phyloP scores from a whole-genome alignment of 2,888 invertebrate genomes.

The Pterostichus niger region DNA sequence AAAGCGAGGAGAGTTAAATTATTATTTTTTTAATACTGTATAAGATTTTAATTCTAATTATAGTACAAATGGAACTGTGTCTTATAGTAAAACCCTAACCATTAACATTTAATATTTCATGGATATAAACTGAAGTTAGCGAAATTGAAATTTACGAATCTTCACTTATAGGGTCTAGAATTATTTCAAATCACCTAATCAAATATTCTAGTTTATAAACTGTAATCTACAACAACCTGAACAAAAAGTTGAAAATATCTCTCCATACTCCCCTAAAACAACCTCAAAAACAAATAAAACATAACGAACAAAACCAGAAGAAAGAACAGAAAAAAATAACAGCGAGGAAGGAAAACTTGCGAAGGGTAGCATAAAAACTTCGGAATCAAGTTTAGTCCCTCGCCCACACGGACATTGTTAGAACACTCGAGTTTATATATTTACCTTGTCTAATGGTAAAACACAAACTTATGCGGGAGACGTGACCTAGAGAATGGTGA shows the following conservation, averaged over 20 bases:
- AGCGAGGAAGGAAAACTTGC: constrained; percentile 31
- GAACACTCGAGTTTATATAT: neutral
- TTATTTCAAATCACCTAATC: too few relatives aligned
- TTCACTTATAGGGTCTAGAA: too few relatives aligned
- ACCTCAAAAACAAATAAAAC: constrained; percentile 46
- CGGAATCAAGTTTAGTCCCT: constrained; percentile 26
- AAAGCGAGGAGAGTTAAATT: too few relatives aligned
- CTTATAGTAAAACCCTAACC: too few relatives aligned
- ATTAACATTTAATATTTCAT: too few relatives aligned
- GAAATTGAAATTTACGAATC: too few relatives aligned
- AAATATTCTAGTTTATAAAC: constrained; percentile 33
- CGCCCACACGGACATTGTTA: constrained; percentile 1
- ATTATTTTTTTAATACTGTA: too few relatives aligned
- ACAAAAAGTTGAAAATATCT: constrained; percentile 35
- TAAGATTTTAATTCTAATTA: too few relatives aligned
- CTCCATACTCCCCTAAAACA: neutral
- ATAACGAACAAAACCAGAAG: constrained; percentile 19
- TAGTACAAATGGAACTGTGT: too few relatives aligned
- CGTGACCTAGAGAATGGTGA: neutral
- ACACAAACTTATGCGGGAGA: neutral
- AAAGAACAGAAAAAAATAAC: constrained; percentile 4
- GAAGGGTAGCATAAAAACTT: constrained; percentile 34
- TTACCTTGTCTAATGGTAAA: constrained; percentile 33
- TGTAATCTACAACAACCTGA: neutral
- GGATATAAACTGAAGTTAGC: too few relatives aligned